Percentiles rank a stretch among this genome's conserved stretches.
Evolutionary conservation across 2,797 vertebrate species (phyloP).

Genomic region (Chrosomus eos): DNA sequence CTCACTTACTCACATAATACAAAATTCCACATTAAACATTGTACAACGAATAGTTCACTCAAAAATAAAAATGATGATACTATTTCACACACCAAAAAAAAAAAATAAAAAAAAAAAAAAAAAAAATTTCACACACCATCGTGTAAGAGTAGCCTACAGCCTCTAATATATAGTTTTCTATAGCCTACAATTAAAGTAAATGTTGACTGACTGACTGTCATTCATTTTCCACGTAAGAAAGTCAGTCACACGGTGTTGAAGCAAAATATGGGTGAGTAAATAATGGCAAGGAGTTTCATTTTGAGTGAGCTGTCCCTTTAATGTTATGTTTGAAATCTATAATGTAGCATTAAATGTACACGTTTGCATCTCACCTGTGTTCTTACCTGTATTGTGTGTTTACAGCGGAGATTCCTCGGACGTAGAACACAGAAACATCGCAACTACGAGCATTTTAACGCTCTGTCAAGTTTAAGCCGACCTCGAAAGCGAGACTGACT

Average conservation of each 20-base stretch:
- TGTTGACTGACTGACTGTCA: not conserved
- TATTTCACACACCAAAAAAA: too few relatives aligned
- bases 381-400: slow-evolving; percentile 16
- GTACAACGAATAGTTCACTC: not conserved
- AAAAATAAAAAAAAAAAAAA: too few relatives aligned
- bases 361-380: not conserved
- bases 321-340: not conserved
- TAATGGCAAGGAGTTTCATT: not conserved
- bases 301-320: not conserved
- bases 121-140: too few relatives aligned
- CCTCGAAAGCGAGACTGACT: not conserved
- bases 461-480: not conserved
- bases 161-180: too few relatives aligned
- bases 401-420: not conserved
- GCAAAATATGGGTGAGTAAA: not conserved
- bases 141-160: not conserved
- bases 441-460: not conserved
- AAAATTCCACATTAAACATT: not conserved
- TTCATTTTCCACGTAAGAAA: not conserved
- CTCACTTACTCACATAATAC: not conserved
- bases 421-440: not conserved
- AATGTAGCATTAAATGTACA: not conserved
- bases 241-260: not conserved
- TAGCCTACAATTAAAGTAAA: not conserved
- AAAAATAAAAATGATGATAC: not conserved